phyloP scores from a whole-genome alignment of 2,797 vertebrate genomes.

The Acipenser ruthenus region DNA sequence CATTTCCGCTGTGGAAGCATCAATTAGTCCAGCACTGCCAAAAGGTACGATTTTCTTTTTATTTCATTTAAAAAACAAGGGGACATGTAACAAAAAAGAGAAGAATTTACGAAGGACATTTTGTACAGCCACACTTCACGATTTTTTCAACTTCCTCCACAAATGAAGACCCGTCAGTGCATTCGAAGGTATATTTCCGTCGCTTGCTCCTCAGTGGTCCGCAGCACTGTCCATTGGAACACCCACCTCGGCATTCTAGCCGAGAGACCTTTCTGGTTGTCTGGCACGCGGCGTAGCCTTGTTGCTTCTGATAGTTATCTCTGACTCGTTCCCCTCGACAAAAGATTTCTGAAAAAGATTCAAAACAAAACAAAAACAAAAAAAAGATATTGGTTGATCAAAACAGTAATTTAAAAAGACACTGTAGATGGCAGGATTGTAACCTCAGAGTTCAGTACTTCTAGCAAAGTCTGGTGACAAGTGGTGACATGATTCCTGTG shows the following conservation, averaged over 20 bases:
- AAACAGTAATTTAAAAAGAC: no score
- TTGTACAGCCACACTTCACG: slow-evolving; percentile 90
- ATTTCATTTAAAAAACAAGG: slow-evolving; percentile 16
- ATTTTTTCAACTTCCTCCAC: slow-evolving; percentile 96
- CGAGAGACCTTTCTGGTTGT: slow-evolving; percentile 97
- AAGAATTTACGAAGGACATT: slow-evolving; percentile 71
- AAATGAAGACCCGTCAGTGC: slow-evolving; percentile 94
- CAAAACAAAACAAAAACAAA: slow-evolving; percentile 16
- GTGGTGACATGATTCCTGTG: no score
- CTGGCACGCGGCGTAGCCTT: slow-evolving; percentile 96
- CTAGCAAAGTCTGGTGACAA: no score
- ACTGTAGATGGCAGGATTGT: no score
- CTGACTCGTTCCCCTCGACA: slow-evolving; percentile 94
- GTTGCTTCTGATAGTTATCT: slow-evolving; percentile 97
- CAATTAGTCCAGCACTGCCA: slow-evolving; percentile 79
- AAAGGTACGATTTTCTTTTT: slow-evolving; percentile 40
- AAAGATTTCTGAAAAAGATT: slow-evolving; percentile 75
- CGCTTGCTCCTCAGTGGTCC: slow-evolving; percentile 88
- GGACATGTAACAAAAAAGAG: slow-evolving; percentile 18
- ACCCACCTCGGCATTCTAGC: slow-evolving; percentile 86
- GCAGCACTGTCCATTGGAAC: slow-evolving; percentile 78
- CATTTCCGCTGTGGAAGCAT: slow-evolving; percentile 90
- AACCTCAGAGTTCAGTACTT: no score
- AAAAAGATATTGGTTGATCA: not conserved
- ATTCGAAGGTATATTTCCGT: slow-evolving; percentile 96